Evolutionary conservation across 2,888 invertebrate genomes (phyloP), one percentile per base, ranked within the genome.

Genomic region (Hemicrepidius hirtus): DNA sequence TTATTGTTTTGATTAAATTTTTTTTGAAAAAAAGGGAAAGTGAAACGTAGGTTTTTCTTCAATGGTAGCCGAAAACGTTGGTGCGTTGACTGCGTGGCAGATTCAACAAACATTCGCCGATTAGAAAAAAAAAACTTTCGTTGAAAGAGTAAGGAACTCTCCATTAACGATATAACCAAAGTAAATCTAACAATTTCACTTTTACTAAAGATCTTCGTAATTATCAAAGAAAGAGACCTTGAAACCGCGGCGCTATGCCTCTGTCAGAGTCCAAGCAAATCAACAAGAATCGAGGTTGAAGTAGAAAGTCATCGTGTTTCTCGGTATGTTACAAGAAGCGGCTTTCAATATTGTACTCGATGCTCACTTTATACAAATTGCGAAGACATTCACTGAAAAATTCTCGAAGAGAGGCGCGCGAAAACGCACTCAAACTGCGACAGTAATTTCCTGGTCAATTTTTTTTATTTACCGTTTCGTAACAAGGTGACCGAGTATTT

Each of bases 241-340:
- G 76, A 76, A 76, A 69, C 46, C 53, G 32, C 55, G 57, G 57
- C 57, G 41, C 64, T 59, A 46, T 59, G 46, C 41, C 46, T 50
- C 16, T 44, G 16, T 16, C 65, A 50, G 67, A 65, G 53, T 68
- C 71, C 72, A 73, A 71, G 62, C 57, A 55, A 68, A 68, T 50
- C 49, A 37, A 57, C 66, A 71, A 76, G 69, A 75, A 76, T 72
- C 75, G 77, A 77, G 77, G 77, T 77, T 77, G 77, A 74, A 77
- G 73, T 77, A 75, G 77, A 77, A 77, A 77, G 77, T 77, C 65
- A 69, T 70, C 68, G 66, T 44, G 67, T 67, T 76, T 63, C 57
- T 69, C 35, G 66, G 57, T 62, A 71, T 73, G 60, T 44, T 62
- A 69, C 64, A 67, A 64, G 62, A 60, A 24, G 57, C 46, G 16